Percentiles rank a stretch among this genome's conserved stretches.
phyloP scores from a whole-genome alignment of 2,113 vertebrate genomes.

The Chlorodrepanis virens region DNA sequence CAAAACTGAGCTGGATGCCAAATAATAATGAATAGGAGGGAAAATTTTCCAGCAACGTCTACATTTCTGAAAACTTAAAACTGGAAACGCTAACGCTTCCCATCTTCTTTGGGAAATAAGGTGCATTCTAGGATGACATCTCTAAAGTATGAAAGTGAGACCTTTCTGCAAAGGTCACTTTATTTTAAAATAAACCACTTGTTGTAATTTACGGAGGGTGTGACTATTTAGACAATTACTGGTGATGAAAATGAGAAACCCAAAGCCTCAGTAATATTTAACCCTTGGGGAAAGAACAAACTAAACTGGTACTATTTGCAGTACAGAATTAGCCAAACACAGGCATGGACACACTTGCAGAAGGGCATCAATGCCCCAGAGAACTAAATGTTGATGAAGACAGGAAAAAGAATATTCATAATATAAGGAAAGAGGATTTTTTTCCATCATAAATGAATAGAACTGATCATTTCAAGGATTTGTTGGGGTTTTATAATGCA shows the following conservation, averaged over 20 bases:
- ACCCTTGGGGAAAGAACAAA: background rate
- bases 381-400: background rate
- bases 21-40: background rate
- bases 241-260: background rate
- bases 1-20: background rate
- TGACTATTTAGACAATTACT: background rate
- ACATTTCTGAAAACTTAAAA: background rate
- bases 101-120: background rate
- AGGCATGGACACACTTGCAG: background rate
- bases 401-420: background rate
- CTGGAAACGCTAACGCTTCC: background rate
- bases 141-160: background rate
- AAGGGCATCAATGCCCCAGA: background rate
- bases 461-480: background rate
- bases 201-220: background rate
- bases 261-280: background rate
- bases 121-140: background rate
- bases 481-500: background rate
- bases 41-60: background rate
- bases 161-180: background rate
- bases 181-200: background rate
- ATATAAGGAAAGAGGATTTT: background rate
- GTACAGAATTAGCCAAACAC: background rate
- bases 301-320: background rate
- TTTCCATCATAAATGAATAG: background rate